A percentile compares a stretch with the other conserved stretches of the same genome.
Conservation (phyloP, 2,797 vertebrate genomes). For the Stomatorhinus walkeri region DNA sequence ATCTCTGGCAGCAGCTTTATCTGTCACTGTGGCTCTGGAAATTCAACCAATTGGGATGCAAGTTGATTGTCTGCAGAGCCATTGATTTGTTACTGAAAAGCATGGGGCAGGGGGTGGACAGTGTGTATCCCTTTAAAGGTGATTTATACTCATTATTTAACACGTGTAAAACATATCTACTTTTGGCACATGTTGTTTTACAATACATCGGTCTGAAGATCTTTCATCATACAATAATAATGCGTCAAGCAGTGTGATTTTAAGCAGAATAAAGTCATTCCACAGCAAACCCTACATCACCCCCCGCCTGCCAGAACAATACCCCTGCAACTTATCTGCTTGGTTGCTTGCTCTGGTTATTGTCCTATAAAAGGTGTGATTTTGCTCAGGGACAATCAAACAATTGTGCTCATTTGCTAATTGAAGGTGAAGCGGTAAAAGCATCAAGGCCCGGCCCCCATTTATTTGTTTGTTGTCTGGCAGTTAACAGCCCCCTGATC, state of each 20-base stretch:
- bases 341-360: slow-evolving; percentile 36
- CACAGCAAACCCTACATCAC: slow-evolving; percentile 33
- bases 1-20: slow-evolving; percentile 53
- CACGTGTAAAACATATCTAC: background rate
- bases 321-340: slow-evolving; percentile 49
- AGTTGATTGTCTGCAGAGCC: slow-evolving; percentile 61
- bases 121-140: slow-evolving; percentile 38
- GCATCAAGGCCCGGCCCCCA: slow-evolving; percentile 71
- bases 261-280: slow-evolving; percentile 17
- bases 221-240: background rate
- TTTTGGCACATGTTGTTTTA: background rate
- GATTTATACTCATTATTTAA: background rate
- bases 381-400: slow-evolving; percentile 65
- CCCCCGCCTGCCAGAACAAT: slow-evolving; percentile 41
- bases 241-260: background rate
- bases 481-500: slow-evolving; percentile 64
- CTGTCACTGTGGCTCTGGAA: slow-evolving; percentile 48
- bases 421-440: slow-evolving; percentile 79
- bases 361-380: slow-evolving; percentile 48
- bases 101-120: slow-evolving; percentile 18
- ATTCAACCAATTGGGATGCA: slow-evolving; percentile 57
- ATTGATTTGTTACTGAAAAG: slow-evolving; percentile 29
- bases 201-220: background rate
- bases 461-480: slow-evolving; percentile 75
- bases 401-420: slow-evolving; percentile 77